Evolutionary conservation across 2,888 invertebrate species (phyloP), one percentile per base, ranked within the genome.

Genomic region (Clistopyga incitator): DNA sequence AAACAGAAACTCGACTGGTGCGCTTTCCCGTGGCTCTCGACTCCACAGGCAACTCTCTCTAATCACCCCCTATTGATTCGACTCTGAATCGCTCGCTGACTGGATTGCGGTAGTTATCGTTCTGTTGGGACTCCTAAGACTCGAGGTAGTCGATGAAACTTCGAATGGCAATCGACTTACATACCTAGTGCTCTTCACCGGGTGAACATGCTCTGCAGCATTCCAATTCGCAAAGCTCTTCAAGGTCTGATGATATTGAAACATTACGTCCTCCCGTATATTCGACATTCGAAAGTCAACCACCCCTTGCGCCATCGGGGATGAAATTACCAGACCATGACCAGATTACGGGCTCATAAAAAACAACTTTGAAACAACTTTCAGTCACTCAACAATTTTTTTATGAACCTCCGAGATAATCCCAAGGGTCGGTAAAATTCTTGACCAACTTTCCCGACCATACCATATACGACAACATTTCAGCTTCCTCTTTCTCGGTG

Each of bases 21-120:
- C 20, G 42, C 76, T 75, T 76, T 72, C 71, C 23, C 25, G 38
- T 42, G 76, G 67, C 42, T 77, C 59, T 79, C 67, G 77, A 81
- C 68, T 64, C 38, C n/a, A 42, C 42, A 42, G 34, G 42, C 52
- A 54, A 70, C 47, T 50, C 76, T 78, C 84, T 84, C 78, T 84
- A 81, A 84, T 84, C 84, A 84, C 68, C 81, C 64, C 64, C 80
- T 68, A 84, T 81, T 84, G 84, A 84, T 78, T 65, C 70, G 77
- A 78, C 47, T 77, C 34, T 78, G 78, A 68, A 71, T 56, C 74
- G 47, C 74, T 64, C 45, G 56, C 54, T 65, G 70, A 78, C 70
- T 81, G 77, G 68, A 78, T 81, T 78, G 84, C 54, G 64, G 81
- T 78, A 68, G 84, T 81, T 74, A 84, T 81, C 80, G 70, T 70